Percentiles rank a stretch among this genome's conserved stretches.
phyloP scores from a whole-genome alignment of 2,797 vertebrate genomes.

The Fringilla coelebs region DNA sequence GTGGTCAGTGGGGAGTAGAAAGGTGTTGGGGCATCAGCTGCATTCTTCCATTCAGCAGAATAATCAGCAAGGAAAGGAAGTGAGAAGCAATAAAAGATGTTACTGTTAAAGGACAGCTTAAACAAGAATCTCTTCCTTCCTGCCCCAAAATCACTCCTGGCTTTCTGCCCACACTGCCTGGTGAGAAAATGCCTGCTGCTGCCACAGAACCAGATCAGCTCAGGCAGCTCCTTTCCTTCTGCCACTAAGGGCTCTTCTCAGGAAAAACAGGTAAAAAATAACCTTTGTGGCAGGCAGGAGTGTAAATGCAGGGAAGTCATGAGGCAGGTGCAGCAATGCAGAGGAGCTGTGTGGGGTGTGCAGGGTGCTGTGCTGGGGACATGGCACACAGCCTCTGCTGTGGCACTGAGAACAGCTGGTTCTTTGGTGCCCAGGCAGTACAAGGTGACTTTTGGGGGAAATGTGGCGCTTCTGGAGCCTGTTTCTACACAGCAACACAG shows the following conservation, averaged over 20 bases:
- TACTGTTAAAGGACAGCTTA: background rate
- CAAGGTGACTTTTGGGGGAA: background rate
- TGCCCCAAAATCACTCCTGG: background rate
- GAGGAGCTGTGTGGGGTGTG: background rate
- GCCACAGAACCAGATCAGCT: background rate
- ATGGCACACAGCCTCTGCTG: background rate
- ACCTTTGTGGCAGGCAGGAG: background rate
- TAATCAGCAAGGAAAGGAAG: background rate
- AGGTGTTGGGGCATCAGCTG: background rate
- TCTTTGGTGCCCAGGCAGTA: background rate
- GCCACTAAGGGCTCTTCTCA: background rate
- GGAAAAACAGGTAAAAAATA: background rate
- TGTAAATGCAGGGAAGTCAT: background rate
- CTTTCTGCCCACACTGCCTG: background rate
- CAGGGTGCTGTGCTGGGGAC: background rate
- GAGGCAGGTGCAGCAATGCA: rapidly evolving
- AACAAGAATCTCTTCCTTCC: background rate
- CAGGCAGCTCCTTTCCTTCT: background rate
- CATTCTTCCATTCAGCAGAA: background rate
- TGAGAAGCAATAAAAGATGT: background rate
- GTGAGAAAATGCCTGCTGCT: rapidly evolving
- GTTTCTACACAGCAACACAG: background rate
- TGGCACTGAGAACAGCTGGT: background rate
- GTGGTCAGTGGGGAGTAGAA: background rate
- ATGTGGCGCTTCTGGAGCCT: background rate